phyloP scores from a whole-genome alignment of 1,140 invertebrate species.

The Probaryconus sp. region DNA sequence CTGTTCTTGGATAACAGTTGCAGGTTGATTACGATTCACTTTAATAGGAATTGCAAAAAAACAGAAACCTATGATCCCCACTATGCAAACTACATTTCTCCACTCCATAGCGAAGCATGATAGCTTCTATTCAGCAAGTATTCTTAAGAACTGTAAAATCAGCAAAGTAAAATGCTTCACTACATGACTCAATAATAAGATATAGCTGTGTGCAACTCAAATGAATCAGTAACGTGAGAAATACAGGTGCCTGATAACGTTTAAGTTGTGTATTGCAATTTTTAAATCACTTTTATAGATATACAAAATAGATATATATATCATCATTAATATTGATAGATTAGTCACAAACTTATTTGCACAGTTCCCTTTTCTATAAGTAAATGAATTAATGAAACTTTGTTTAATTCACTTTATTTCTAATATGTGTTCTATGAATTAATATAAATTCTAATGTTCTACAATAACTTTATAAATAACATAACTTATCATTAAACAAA shows the following conservation, averaged over 20 bases:
- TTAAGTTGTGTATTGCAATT: too few relatives aligned
- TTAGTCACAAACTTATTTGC: too few relatives aligned
- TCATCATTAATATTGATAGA: too few relatives aligned
- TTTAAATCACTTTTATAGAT: too few relatives aligned
- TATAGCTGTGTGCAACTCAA: constrained; percentile 31
- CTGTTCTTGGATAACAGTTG: constrained; percentile 63
- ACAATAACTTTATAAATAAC: too few relatives aligned
- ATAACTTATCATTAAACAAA: too few relatives aligned
- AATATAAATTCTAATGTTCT: too few relatives aligned
- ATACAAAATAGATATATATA: too few relatives aligned
- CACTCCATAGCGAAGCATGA: constrained; percentile 73
- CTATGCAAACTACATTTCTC: constrained; percentile 67
- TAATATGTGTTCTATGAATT: too few relatives aligned
- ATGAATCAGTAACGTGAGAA: constrained; percentile 51
- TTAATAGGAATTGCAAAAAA: constrained; percentile 79
- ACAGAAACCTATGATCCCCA: constrained; percentile 73
- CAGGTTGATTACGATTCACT: constrained; percentile 69
- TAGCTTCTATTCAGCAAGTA: constrained; percentile 36
- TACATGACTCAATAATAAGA: constrained; percentile 43
- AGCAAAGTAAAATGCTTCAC: constrained; percentile 15
- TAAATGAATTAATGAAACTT: too few relatives aligned
- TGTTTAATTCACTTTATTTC: too few relatives aligned
- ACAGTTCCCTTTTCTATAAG: too few relatives aligned
- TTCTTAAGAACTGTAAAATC: constrained; percentile 16
- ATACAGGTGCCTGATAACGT: constrained; percentile 29